Percentiles rank a stretch among this genome's conserved stretches.
These are phyloP conservation scores for Connochaetes taurinus DNA, from an alignment of 2,113 vertebrate species.

Conservation along the genomic window DNA sequence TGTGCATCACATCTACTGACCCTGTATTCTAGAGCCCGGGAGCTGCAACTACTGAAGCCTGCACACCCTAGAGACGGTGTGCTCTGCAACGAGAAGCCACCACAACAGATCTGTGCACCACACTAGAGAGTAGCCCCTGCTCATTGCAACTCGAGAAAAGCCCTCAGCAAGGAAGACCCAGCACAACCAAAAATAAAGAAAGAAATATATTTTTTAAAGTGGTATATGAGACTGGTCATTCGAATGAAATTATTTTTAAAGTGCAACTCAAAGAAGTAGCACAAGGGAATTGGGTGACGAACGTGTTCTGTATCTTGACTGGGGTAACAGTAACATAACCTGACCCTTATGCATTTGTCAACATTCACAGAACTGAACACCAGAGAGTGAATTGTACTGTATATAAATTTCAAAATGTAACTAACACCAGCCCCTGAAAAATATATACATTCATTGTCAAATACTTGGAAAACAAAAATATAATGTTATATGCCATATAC, in stretches of 20 bases:
- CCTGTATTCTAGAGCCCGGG: not conserved
- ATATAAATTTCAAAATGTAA: constrained; percentile 18
- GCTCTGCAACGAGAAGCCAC: not conserved
- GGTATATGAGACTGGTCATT: not conserved
- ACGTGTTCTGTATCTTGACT: not conserved
- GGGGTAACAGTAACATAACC: not conserved
- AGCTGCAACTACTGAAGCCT: not conserved
- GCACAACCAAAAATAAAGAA: not conserved
- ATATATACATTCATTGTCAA: not conserved
- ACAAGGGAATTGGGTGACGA: not conserved
- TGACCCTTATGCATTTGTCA: not conserved
- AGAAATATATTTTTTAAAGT: not conserved
- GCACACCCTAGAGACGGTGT: not conserved
- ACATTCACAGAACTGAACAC: not conserved
- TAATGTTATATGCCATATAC: not conserved
- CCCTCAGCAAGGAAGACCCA: not conserved
- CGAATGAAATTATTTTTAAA: not conserved
- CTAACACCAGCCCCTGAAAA: not conserved
- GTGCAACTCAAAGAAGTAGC: not conserved
- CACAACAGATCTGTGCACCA: not conserved
- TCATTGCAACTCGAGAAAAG: not conserved
- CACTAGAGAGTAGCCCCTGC: not conserved
- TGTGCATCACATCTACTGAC: not conserved
- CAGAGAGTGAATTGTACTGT: not conserved
- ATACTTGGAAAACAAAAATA: constrained; percentile 3